Evolutionary conservation across 2,113 vertebrate genomes (phyloP).

Genomic region (Oceanites oceanicus): DNA sequence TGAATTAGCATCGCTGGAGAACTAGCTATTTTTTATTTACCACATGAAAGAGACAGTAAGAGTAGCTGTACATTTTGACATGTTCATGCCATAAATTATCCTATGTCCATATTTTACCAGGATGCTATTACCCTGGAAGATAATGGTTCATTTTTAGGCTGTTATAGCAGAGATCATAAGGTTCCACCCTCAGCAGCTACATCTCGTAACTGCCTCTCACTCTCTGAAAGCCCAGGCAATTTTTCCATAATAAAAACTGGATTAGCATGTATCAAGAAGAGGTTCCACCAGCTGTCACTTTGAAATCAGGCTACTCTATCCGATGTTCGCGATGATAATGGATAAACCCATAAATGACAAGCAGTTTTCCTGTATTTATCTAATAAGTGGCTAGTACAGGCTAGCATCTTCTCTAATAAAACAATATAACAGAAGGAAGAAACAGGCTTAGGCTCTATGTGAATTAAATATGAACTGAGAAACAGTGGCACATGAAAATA

Average conservation of each 20-base stretch:
- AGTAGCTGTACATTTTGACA: constrained; percentile 14
- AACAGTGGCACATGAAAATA: background rate
- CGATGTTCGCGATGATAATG: constrained; percentile 83
- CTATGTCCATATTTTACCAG: constrained; percentile 59
- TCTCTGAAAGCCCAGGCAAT: constrained; percentile 87
- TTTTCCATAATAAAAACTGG: constrained; percentile 99
- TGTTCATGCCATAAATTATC: constrained; percentile 60
- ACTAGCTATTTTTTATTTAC: background rate
- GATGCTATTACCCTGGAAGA: constrained; percentile 70
- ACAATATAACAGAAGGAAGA: constrained; percentile 27
- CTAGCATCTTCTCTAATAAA: constrained; percentile 68
- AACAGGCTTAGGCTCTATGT: constrained; percentile 6
- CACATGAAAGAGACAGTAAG: background rate
- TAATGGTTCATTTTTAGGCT: constrained; percentile 75
- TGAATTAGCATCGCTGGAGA: background rate
- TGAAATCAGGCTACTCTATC: constrained; percentile 90
- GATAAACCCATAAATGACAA: constrained; percentile 86
- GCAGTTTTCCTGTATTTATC: constrained; percentile 77
- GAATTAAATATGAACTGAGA: constrained; percentile 16
- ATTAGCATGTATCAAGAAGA: constrained; percentile 96
- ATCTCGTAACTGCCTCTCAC: constrained; percentile 83
- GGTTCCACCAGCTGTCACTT: constrained; percentile 96
- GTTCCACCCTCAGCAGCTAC: constrained; percentile 78
- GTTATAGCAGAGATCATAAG: constrained; percentile 72
- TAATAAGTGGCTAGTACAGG: constrained; percentile 70